A percentile compares a stretch with the other conserved stretches of the same genome.
Conservation (phyloP, 2,888 invertebrate species). For the Leistus spinibarbis region DNA sequence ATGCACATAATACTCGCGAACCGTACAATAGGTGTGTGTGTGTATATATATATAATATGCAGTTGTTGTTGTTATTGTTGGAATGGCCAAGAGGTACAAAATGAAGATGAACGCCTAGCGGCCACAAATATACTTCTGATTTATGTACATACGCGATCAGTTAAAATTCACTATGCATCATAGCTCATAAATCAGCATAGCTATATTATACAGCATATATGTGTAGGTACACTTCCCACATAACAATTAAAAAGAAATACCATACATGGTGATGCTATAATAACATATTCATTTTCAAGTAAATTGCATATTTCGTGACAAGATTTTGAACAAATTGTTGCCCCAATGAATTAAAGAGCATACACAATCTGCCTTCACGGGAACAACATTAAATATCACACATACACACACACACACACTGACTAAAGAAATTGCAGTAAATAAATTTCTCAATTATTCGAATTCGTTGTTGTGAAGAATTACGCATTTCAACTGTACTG, state of each 20-base stretch:
- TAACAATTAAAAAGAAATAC: constrained; percentile 33
- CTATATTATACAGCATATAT: too few relatives aligned
- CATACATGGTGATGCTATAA: constrained; percentile 17
- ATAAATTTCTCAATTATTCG: too few relatives aligned
- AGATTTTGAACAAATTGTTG: constrained; percentile 29
- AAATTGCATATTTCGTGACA: constrained; percentile 33
- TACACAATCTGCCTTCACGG: neutral
- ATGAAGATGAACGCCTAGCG: constrained; percentile 16
- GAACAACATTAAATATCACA: neutral
- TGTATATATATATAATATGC: neutral
- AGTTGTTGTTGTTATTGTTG: neutral
- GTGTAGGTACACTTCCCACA: constrained; percentile 15
- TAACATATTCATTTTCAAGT: constrained; percentile 32
- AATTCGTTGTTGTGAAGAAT: too few relatives aligned
- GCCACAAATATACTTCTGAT: constrained; percentile 25
- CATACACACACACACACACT: too few relatives aligned
- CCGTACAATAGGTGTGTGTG: neutral
- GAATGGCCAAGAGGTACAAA: neutral
- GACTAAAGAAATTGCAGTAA: too few relatives aligned
- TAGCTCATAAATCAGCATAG: neutral
- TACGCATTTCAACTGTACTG: too few relatives aligned
- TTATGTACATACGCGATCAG: constrained; percentile 22
- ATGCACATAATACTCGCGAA: neutral
- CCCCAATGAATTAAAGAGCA: neutral
- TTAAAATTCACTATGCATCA: constrained; percentile 25